Conservation (phyloP, 2,113 vertebrate species). For the Nothocercus nigrocapillus region DNA sequence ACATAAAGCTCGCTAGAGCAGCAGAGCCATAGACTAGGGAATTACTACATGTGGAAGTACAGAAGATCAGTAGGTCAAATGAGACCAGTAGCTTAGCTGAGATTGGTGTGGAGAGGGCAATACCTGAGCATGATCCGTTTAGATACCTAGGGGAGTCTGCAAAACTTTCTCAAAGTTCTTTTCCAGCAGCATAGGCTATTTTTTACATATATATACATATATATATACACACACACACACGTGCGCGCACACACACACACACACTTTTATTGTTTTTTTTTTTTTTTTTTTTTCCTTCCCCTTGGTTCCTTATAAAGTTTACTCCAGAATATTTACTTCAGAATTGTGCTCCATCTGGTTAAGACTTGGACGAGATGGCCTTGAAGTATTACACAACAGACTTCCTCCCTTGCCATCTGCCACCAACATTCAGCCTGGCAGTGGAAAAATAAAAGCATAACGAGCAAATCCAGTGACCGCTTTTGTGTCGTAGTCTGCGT, state of each 20-base stretch:
- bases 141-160: neutral
- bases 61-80: neutral
- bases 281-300: neutral
- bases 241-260: too few relatives aligned
- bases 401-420: neutral
- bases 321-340: neutral
- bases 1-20: neutral
- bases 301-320: neutral
- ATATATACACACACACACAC: too few relatives aligned
- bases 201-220: neutral
- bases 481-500: slow-evolving; percentile 33
- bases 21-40: too few relatives aligned
- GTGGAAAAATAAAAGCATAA: neutral
- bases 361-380: neutral
- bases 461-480: neutral
- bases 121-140: neutral
- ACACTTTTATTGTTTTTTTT: too few relatives aligned
- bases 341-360: neutral
- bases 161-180: neutral
- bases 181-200: neutral
- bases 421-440: neutral
- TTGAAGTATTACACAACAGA: neutral
- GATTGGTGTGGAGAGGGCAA: neutral
- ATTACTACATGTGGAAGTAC: neutral
- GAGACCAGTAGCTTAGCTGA: neutral